phyloP scores from a whole-genome alignment of 2,888 invertebrate genomes.

The Chesias legatella region DNA sequence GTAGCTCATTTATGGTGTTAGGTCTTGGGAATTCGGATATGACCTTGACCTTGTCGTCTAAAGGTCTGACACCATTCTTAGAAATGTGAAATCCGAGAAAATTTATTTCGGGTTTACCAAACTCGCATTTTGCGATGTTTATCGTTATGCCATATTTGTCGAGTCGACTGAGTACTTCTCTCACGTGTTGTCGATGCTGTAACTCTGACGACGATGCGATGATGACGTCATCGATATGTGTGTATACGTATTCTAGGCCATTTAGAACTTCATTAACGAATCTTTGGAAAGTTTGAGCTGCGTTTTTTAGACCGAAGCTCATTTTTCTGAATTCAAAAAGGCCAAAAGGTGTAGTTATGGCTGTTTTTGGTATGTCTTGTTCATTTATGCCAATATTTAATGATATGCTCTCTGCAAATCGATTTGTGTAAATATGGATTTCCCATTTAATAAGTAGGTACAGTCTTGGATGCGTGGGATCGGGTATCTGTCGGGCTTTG shows the following conservation, averaged over 20 bases:
- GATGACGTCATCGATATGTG: too few relatives aligned
- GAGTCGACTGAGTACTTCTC: too few relatives aligned
- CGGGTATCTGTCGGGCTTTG: conserved; percentile 24
- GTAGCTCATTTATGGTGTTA: too few relatives aligned
- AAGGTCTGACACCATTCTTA: too few relatives aligned
- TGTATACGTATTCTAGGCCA: neutral
- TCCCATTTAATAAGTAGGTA: neutral
- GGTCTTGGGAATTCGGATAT: neutral
- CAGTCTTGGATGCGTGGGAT: conserved; percentile 11
- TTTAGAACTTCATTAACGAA: conserved; percentile 11
- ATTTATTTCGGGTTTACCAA: too few relatives aligned
- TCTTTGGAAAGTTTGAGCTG: conserved; percentile 20
- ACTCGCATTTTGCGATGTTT: too few relatives aligned
- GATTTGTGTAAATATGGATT: conserved; percentile 3
- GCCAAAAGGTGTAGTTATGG: conserved; percentile 24
- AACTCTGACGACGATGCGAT: neutral
- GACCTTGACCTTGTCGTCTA: too few relatives aligned
- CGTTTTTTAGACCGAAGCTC: conserved; percentile 18
- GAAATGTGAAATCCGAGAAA: too few relatives aligned
- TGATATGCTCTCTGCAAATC: conserved; percentile 12
- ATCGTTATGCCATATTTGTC: too few relatives aligned
- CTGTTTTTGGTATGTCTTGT: conserved; percentile 30
- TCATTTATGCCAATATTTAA: conserved; percentile 42
- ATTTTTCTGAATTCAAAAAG: conserved; percentile 22
- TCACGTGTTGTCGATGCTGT: too few relatives aligned